Percentiles rank a stretch among this genome's conserved stretches.
Evolutionary conservation across 2,888 invertebrate genomes (phyloP).

Genomic region (Achlya flavicornis): DNA sequence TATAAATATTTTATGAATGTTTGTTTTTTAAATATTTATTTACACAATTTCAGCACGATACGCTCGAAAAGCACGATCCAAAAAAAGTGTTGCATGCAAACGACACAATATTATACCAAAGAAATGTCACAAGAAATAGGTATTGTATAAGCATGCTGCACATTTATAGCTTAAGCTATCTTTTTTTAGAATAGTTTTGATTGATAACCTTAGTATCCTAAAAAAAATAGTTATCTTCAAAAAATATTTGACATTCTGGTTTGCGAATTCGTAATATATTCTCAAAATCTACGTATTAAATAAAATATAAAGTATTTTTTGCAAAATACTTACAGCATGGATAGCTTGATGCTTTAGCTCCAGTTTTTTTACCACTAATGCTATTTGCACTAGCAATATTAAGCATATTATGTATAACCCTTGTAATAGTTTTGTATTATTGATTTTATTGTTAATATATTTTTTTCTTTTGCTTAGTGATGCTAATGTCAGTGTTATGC

Average conservation of each 20-base stretch:
- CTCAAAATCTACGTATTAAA: too few relatives aligned
- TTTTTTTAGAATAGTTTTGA: slow-evolving; percentile 14
- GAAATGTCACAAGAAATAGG: slow-evolving; percentile 78
- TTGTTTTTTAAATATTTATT: slow-evolving; percentile 24
- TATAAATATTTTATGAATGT: slow-evolving; percentile 5
- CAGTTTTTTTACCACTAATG: too few relatives aligned
- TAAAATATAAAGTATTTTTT: too few relatives aligned
- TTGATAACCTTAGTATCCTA: slow-evolving; percentile 8
- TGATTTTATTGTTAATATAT: slow-evolving; percentile 10
- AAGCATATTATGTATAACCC: too few relatives aligned
- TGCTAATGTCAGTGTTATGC: neutral
- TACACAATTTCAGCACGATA: slow-evolving; percentile 72
- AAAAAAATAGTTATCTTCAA: neutral
- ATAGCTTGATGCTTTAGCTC: too few relatives aligned
- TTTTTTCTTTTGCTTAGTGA: slow-evolving; percentile 29
- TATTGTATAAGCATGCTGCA: slow-evolving; percentile 45
- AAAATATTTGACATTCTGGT: too few relatives aligned
- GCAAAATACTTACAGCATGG: too few relatives aligned
- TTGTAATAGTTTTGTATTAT: too few relatives aligned
- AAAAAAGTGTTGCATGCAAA: slow-evolving; percentile 82
- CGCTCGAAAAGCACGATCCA: slow-evolving; percentile 70
- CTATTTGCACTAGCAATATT: too few relatives aligned
- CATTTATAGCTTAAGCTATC: slow-evolving; percentile 14
- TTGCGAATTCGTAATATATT: too few relatives aligned
- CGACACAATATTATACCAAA: slow-evolving; percentile 59